A percentile compares a stretch with the other conserved stretches of the same genome.
These are phyloP conservation scores for Malurus cyaneus DNA, from an alignment of 2,113 vertebrate genomes.

Conservation along the genomic window DNA sequence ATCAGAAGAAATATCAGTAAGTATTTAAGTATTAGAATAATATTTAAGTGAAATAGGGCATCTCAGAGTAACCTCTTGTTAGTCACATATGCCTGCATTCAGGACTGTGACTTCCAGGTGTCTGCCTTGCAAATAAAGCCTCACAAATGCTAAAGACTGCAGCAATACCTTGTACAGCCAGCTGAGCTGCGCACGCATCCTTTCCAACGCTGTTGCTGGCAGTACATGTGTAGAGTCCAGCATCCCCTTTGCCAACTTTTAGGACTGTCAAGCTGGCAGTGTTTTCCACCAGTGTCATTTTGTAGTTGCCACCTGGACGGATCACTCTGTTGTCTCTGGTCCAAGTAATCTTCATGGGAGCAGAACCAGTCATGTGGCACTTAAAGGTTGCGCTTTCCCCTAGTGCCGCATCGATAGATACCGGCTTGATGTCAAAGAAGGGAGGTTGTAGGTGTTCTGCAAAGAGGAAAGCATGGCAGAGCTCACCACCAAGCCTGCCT, in stretches of 20 bases:
- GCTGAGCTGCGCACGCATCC: conserved; percentile 85
- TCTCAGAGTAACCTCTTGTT: background rate
- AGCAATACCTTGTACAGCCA: conserved; percentile 94
- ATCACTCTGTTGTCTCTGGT: conserved; percentile 97
- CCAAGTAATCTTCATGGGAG: conserved; percentile 94
- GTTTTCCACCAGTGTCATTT: conserved; percentile 89
- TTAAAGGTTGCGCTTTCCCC: conserved; percentile 89
- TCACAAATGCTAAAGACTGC: background rate
- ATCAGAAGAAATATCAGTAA: background rate
- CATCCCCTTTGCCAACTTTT: conserved; percentile 88
- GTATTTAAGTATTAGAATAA: background rate
- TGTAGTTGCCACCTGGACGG: conserved; percentile 91
- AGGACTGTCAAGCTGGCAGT: conserved; percentile 84
- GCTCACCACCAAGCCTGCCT: background rate
- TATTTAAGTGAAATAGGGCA: background rate
- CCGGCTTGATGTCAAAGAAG: conserved; percentile 90
- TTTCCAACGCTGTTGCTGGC: conserved; percentile 91
- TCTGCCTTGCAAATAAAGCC: background rate
- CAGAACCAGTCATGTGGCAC: conserved; percentile 90
- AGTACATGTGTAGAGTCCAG: conserved; percentile 89
- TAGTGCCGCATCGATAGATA: conserved; percentile 83
- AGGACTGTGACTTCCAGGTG: background rate
- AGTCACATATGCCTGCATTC: background rate
- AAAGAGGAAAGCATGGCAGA: conserved; percentile 60
- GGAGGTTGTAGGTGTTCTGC: conserved; percentile 91